Conservation (phyloP, 2,113 vertebrate genomes). For the Dissostichus mawsoni region DNA sequence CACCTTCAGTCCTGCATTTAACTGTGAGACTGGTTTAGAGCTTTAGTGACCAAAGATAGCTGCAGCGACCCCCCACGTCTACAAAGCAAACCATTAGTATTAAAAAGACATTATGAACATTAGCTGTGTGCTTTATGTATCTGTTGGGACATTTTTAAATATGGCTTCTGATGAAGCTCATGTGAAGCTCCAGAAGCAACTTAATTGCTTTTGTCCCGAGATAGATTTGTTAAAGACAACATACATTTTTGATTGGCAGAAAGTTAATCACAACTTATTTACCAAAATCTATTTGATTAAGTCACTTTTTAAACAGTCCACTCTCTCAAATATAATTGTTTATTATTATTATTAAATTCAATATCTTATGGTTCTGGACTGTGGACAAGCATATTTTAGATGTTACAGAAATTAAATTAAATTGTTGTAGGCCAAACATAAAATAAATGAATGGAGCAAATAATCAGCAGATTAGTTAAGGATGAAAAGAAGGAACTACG, state of each 20-base stretch:
- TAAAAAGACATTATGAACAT: too few species aligned
- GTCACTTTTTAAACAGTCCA: too few species aligned
- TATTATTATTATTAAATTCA: too few species aligned
- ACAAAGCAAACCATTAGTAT: neutral
- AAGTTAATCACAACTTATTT: neutral
- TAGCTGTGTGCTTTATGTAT: neutral
- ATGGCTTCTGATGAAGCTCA: neutral
- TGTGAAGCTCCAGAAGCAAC: neutral
- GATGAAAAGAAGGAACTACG: too few species aligned
- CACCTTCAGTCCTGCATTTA: neutral
- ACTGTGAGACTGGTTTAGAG: constrained; percentile 10
- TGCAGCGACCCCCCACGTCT: neutral
- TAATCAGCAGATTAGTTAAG: too few species aligned
- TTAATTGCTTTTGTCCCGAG: neutral
- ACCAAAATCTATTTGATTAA: too few species aligned
- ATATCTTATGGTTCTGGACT: too few species aligned
- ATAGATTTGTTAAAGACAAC: neutral
- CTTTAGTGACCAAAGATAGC: constrained; percentile 23
- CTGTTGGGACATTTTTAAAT: neutral
- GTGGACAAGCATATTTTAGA: neutral
- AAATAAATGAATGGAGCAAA: too few species aligned
- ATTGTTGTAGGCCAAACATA: neutral
- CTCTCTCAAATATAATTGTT: too few species aligned
- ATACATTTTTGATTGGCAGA: neutral
- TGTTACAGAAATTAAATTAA: neutral